These are phyloP conservation scores for Ictalurus furcatus DNA, from an alignment of 2,113 vertebrate species.

Conservation along the genomic window DNA sequence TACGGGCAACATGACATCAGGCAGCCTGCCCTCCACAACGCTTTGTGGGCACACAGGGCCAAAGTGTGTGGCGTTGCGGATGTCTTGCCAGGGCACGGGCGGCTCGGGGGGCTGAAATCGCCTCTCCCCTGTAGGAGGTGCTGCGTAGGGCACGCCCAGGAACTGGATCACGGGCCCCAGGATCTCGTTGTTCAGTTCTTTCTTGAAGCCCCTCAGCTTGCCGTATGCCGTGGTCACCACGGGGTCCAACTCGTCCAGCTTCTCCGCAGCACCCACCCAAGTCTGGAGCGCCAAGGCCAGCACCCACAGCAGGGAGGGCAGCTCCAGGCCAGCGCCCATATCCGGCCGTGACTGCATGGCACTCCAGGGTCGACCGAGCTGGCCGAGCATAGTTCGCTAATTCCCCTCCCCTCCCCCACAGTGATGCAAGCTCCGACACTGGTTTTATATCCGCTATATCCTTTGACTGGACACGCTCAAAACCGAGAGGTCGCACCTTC, in stretches of 20 bases:
- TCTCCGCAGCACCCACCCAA: constrained; percentile 78
- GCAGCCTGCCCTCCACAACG: constrained; percentile 93
- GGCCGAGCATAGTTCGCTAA: constrained; percentile 73
- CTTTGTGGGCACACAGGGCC: constrained; percentile 97
- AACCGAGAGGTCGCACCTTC: constrained; percentile 66
- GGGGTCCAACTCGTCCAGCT: constrained; percentile 90
- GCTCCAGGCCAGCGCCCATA: constrained; percentile 67
- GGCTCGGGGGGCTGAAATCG: constrained; percentile 97
- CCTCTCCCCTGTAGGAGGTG: constrained; percentile 89
- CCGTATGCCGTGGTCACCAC: constrained; percentile 89
- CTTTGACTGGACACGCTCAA: constrained; percentile 51
- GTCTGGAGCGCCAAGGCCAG: constrained; percentile 80
- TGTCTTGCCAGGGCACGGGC: constrained; percentile 84
- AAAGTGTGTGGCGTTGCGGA: constrained; percentile 93
- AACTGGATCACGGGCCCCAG: constrained; percentile 96
- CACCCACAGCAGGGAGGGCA: constrained; percentile 72
- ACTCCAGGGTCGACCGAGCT: constrained; percentile 66
- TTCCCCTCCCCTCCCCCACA: constrained; percentile 19
- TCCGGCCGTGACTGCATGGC: constrained; percentile 68
- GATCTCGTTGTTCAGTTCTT: constrained; percentile 98
- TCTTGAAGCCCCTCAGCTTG: constrained; percentile 92
- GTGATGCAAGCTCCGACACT: constrained; percentile 23
- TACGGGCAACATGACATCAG: constrained; percentile 98
- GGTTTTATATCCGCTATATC: constrained; percentile 76
- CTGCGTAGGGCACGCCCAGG: constrained; percentile 92